These are phyloP conservation scores for Leptestheria dahalacensis DNA, from an alignment of 1,140 invertebrate species.

Conservation along the genomic window DNA sequence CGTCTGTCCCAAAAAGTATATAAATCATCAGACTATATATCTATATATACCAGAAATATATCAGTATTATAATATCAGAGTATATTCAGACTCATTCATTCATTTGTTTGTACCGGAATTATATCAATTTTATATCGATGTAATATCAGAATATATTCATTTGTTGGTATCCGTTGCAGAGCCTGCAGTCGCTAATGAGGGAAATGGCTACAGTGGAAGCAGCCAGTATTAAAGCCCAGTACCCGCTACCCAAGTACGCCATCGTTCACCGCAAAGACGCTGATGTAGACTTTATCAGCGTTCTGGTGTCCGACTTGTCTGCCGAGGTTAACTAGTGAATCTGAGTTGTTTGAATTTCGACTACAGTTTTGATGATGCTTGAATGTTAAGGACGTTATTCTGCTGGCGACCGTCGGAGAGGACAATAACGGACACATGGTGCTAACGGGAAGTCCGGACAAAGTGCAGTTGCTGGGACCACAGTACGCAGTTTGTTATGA, in stretches of 20 bases:
- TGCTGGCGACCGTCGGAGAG: slow-evolving; percentile 52
- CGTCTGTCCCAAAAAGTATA: slow-evolving; percentile 43
- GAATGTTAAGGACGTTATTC: slow-evolving; percentile 34
- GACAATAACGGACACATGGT: slow-evolving; percentile 39
- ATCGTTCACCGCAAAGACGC: slow-evolving; percentile 50
- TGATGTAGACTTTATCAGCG: slow-evolving; percentile 52
- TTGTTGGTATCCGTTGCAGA: no score
- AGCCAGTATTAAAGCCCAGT: slow-evolving; percentile 36
- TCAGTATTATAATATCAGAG: neutral
- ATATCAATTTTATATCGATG: neutral
- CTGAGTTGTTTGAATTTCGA: neutral
- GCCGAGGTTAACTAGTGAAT: slow-evolving; percentile 29
- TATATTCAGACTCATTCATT: slow-evolving; percentile 17
- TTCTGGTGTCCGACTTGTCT: slow-evolving; percentile 40
- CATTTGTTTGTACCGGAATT: no score
- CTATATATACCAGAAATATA: neutral
- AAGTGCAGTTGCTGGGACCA: slow-evolving; percentile 32
- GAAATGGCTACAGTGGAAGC: slow-evolving; percentile 49
- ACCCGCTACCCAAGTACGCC: slow-evolving; percentile 38
- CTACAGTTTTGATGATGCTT: slow-evolving; percentile 6
- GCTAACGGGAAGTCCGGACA: slow-evolving; percentile 36
- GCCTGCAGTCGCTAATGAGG: slow-evolving; percentile 40
- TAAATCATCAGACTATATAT: neutral
- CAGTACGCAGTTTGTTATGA: no score
- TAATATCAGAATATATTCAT: neutral